A percentile compares a stretch with the other conserved stretches of the same genome.
Evolutionary conservation across 2,113 vertebrate species (phyloP).

Genomic region (Neolamprologus kungweensis): DNA sequence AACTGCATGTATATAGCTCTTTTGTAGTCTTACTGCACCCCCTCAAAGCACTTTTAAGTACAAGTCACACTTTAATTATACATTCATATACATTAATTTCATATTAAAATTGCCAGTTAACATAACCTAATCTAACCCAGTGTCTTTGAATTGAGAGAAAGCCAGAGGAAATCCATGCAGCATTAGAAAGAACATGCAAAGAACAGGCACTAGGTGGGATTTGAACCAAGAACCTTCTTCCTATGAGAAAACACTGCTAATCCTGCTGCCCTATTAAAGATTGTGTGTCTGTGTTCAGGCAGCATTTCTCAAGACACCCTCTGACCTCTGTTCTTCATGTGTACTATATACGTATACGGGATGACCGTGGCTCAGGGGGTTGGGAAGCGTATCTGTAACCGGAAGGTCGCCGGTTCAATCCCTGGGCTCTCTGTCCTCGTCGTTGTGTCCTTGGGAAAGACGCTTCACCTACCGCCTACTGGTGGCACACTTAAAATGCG

Average conservation of each 20-base stretch:
- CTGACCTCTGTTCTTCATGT: neutral
- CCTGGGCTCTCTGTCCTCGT: too few species aligned
- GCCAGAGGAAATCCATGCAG: neutral
- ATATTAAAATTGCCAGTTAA: neutral
- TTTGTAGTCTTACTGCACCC: neutral
- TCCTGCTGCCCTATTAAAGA: neutral
- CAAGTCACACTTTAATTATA: neutral
- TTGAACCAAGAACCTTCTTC: neutral
- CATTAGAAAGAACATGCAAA: neutral
- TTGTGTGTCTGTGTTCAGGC: neutral
- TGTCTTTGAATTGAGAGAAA: neutral
- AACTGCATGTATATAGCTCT: neutral
- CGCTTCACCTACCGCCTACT: too few species aligned
- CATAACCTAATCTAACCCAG: neutral
- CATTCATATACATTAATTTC: neutral
- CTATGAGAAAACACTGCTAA: neutral
- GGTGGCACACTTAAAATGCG: neutral
- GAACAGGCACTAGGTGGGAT: neutral
- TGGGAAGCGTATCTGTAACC: too few species aligned
- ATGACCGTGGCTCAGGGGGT: too few species aligned
- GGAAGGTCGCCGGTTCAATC: too few species aligned
- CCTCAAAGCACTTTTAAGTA: neutral
- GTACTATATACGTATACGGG: neutral
- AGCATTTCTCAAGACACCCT: neutral
- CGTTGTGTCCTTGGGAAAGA: too few species aligned